A percentile compares a stretch with the other conserved stretches of the same genome.
Evolutionary conservation across 1,140 invertebrate genomes (phyloP).

Genomic region (Heliconius melpomene): DNA sequence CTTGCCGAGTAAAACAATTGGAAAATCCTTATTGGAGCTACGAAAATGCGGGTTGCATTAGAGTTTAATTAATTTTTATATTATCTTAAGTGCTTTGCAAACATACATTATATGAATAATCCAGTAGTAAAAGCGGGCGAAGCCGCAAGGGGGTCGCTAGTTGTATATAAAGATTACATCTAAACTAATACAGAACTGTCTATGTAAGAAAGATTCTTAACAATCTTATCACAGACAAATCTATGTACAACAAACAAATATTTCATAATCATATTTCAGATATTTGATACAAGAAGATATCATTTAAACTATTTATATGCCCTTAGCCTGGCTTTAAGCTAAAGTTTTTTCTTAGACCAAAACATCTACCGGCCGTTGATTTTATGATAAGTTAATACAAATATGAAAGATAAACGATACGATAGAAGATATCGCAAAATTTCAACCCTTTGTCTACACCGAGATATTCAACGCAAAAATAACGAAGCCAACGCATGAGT

Average conservation of each 20-base stretch:
- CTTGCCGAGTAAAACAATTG: too few relatives aligned
- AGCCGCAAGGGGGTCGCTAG: too few relatives aligned
- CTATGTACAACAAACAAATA: neutral
- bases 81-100: too few relatives aligned
- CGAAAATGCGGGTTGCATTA: too few relatives aligned
- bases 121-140: too few relatives aligned
- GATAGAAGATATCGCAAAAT: slow-evolving; percentile 23
- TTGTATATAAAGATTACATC: too few relatives aligned
- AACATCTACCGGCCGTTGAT: slow-evolving; percentile 15
- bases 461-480: slow-evolving; percentile 30
- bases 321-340: slow-evolving; percentile 10
- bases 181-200: neutral
- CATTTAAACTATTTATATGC: slow-evolving; percentile 7
- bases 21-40: too few relatives aligned
- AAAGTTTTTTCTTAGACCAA: slow-evolving; percentile 11
- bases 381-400: slow-evolving; percentile 28
- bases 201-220: neutral
- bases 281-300: neutral
- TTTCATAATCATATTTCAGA: slow-evolving; percentile 6
- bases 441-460: slow-evolving; percentile 23
- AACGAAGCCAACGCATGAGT: neutral
- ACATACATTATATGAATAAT: too few relatives aligned
- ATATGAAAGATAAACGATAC: slow-evolving; percentile 32
- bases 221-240: neutral
- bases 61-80: too few relatives aligned